Evolutionary conservation across 2,888 invertebrate genomes (phyloP).

Genomic region (Sussaba pulchella): DNA sequence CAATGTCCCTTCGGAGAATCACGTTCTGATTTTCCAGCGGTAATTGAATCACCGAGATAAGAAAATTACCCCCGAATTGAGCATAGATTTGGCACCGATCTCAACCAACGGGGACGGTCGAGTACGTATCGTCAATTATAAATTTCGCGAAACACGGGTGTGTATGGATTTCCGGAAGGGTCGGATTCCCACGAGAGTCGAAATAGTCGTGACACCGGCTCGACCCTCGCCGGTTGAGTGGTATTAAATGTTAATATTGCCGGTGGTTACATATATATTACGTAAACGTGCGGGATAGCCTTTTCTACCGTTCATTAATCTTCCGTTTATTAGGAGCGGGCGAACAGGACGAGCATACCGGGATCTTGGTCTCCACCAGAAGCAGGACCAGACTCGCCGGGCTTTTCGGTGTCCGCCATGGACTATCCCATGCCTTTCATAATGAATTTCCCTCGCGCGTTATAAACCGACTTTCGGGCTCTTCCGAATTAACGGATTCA

Average conservation of each 20-base stretch:
- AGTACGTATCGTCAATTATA: conserved; percentile 22
- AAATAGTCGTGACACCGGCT: background rate
- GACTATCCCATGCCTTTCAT: conserved; percentile 12
- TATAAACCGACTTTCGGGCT: conserved; percentile 34
- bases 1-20: too few species aligned
- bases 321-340: conserved; percentile 61
- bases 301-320: conserved; percentile 48
- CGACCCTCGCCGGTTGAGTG: conserved; percentile 31
- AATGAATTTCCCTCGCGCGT: conserved; percentile 60
- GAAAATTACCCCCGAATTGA: background rate
- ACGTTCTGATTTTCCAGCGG: too few species aligned
- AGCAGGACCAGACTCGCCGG: conserved; percentile 19
- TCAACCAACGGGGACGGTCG: conserved; percentile 16
- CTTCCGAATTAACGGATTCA: conserved; percentile 36
- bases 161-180: background rate
- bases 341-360: background rate
- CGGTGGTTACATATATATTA: conserved; percentile 8
- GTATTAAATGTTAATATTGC: conserved; percentile 47
- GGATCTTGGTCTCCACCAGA: conserved; percentile 57
- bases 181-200: conserved; percentile 17
- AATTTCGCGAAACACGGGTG: conserved; percentile 24
- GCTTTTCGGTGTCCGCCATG: conserved; percentile 20
- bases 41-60: too few species aligned
- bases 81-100: background rate
- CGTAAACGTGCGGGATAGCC: conserved; percentile 28